Conservation (phyloP, 2,113 vertebrate species). For the Apteryx mantelli region DNA sequence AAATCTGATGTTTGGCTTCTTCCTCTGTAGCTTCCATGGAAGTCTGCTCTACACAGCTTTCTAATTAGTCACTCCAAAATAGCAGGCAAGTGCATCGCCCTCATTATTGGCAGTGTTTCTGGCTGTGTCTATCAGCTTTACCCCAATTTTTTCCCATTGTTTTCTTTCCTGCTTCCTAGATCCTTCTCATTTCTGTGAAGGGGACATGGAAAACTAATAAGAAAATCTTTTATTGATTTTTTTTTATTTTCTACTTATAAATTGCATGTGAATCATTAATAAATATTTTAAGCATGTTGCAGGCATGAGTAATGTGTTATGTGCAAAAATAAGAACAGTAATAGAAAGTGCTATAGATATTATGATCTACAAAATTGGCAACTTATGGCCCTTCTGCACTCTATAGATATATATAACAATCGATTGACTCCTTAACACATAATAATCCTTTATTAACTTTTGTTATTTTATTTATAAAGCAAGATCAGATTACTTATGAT, state of each 20-base stretch:
- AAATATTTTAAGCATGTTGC: not conserved
- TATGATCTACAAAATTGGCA: not conserved
- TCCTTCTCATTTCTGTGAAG: not conserved
- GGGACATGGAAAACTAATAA: not conserved
- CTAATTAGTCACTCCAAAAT: not conserved
- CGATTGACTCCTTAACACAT: not conserved
- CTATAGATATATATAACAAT: not conserved
- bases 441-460: not conserved
- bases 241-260: not conserved
- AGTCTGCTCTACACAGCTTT: not conserved
- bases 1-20: not conserved
- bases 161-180: not conserved
- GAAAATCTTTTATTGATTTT: not conserved
- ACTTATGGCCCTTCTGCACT: not conserved
- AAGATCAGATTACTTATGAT: not conserved
- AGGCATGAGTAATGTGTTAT: not conserved
- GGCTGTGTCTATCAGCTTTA: not conserved
- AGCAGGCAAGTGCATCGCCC: not conserved
- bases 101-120: not conserved
- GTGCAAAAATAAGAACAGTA: not conserved
- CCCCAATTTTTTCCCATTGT: not conserved
- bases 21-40: not conserved
- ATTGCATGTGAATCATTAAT: not conserved
- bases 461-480: not conserved
- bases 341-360: not conserved